Percentiles rank a stretch among this genome's conserved stretches.
Conservation (phyloP, 2,113 vertebrate genomes). For the Bujurquina vittata region DNA sequence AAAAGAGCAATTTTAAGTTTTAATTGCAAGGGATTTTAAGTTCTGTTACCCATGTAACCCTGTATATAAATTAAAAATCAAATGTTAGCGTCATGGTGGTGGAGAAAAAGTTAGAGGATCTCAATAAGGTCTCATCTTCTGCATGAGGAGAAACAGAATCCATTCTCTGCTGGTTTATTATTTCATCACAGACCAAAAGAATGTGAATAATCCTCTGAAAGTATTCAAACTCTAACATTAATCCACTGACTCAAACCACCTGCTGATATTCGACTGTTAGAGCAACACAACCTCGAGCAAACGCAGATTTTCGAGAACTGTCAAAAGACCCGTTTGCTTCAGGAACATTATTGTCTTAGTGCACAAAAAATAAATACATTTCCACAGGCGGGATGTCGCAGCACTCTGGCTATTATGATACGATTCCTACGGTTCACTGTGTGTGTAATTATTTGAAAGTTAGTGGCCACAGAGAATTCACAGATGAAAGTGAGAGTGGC, state of each 20-base stretch:
- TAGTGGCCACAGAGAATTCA: neutral
- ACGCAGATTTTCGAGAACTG: neutral
- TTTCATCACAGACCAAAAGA: neutral
- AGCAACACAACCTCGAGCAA: neutral
- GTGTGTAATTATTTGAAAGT: conserved; percentile 28
- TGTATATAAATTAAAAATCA: too few relatives aligned
- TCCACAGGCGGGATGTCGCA: neutral
- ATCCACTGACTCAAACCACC: neutral
- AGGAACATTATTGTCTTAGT: neutral
- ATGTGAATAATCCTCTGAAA: neutral
- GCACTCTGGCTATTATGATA: neutral
- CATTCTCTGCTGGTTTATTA: neutral
- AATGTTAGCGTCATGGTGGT: neutral
- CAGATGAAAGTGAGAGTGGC: conserved; percentile 43
- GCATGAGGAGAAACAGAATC: too few relatives aligned
- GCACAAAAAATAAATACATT: neutral
- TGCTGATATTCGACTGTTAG: neutral
- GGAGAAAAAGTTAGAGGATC: neutral
- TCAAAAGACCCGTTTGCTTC: neutral
- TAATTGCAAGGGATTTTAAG: too few relatives aligned
- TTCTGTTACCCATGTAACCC: neutral
- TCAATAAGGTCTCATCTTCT: too few relatives aligned
- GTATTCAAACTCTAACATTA: neutral
- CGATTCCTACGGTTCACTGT: neutral
- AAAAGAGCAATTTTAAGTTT: neutral